Base-by-base conservation (phyloP, 2,888 invertebrate species). In the Sesia bembeciformis region DNA sequence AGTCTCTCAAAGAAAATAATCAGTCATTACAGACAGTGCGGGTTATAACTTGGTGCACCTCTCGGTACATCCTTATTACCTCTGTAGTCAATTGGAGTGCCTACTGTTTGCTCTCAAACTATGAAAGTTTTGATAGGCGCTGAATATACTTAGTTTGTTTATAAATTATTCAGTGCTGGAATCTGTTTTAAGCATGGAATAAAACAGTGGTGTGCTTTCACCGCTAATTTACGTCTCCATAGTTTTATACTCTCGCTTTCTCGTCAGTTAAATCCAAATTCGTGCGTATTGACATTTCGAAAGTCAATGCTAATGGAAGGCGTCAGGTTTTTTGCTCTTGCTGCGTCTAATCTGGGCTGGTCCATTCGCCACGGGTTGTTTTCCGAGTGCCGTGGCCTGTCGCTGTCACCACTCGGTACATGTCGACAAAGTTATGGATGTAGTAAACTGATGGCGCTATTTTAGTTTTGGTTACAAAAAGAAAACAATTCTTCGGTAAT, bases 281-380 rank as follows among this genome's bases (percentile, higher is more conserved):
- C 84, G 84, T 85, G 86, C 84, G 84, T 84, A 84, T 83, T 83
- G 85, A 83, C 85, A 79, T 76, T 82, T 81, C 72, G 79, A 81
- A 83, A 84, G 83, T 78, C 80, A 75, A 73, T 67, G 76, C 70
- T 85, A 86, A 86, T 88, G 85, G 85, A 80, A 71, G 79, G 73
- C 81, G 77, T 75, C 77, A 75, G 70, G 70, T 84, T 85, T 84
- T 87, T 88, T 86, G 72, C 74, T 74, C 70, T 63, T 60, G 58
- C 72, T 77, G 73, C 72, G 75, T 79, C 86, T 84, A 84, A 85
- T 85, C 84, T 81, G 76, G 74, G 72, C 63, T 65, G 68, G 73
- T 62, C 83, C 81, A 82, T 82, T 85, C 74, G 82, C 72, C 65
- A 81, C 76, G 84, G 83, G 70, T 78, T 81, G 81, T 83, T 80